Conservation (phyloP, 2,888 invertebrate genomes). For the Caradrina kadenii region DNA sequence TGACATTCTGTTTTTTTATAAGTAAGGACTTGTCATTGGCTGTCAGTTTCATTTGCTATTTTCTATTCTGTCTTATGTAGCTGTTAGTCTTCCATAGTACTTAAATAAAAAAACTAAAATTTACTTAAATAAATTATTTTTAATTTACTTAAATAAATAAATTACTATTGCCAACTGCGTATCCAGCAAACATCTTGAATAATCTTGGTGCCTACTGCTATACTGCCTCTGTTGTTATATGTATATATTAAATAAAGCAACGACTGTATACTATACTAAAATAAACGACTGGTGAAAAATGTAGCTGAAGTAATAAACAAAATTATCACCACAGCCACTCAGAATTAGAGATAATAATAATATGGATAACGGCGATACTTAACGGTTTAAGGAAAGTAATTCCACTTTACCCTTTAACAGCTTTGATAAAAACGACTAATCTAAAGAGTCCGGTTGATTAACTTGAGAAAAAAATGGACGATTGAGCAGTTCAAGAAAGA, state of each 20-base stretch:
- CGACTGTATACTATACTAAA: background rate
- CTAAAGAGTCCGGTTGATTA: conserved; percentile 65
- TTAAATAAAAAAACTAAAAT: too few relatives aligned
- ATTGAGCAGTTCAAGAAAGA: conserved; percentile 86
- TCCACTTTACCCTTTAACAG: conserved; percentile 69
- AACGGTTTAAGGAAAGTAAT: conserved; percentile 64
- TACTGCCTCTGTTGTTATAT: too few relatives aligned
- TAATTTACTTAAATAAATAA: too few relatives aligned
- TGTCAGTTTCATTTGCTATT: too few relatives aligned
- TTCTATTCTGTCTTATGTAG: too few relatives aligned
- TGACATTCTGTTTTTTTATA: too few relatives aligned
- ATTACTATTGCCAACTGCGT: too few relatives aligned
- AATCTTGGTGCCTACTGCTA: too few relatives aligned
- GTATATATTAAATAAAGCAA: background rate
- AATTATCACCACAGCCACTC: conserved; percentile 27
- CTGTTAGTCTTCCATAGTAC: too few relatives aligned
- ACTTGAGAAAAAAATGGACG: conserved; percentile 77
- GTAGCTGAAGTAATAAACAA: conserved; percentile 6
- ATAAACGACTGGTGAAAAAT: background rate
- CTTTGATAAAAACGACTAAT: conserved; percentile 69
- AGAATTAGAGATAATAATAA: conserved; percentile 48
- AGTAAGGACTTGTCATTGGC: too few relatives aligned
- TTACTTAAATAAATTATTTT: too few relatives aligned
- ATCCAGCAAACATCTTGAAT: too few relatives aligned
- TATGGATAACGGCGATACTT: conserved; percentile 49